Conservation (phyloP, 2,888 invertebrate genomes). For the Ecliptopera silaceata region DNA sequence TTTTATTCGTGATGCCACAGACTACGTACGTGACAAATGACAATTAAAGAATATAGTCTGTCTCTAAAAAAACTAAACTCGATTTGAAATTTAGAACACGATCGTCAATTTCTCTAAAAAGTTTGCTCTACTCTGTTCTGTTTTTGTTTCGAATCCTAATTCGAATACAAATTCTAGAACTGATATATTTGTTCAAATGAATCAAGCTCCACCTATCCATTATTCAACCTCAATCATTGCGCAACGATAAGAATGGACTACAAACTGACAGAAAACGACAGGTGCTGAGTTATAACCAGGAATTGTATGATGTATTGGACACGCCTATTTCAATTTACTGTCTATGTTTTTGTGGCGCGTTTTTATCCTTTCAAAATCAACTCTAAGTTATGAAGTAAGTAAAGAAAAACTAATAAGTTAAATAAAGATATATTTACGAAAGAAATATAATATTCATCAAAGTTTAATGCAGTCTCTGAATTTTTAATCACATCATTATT, state of each 20-base stretch:
- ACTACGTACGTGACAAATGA: too few species aligned
- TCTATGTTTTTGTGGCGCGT: not conserved
- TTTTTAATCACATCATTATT: too few species aligned
- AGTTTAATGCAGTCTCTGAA: too few species aligned
- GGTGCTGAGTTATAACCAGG: slow-evolving; percentile 32
- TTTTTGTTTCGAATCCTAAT: too few species aligned
- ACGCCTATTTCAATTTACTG: slow-evolving; percentile 28
- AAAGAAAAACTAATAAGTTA: not conserved
- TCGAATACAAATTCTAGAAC: not conserved
- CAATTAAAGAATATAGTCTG: too few species aligned
- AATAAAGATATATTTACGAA: too few species aligned
- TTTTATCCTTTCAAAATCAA: not conserved
- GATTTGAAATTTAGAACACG: too few species aligned
- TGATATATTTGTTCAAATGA: not conserved
- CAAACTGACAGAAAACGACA: slow-evolving; percentile 27
- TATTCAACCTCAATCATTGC: slow-evolving; percentile 32
- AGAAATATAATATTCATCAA: too few species aligned
- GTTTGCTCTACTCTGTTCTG: too few species aligned
- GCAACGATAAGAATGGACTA: slow-evolving; percentile 24
- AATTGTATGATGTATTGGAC: slow-evolving; percentile 30
- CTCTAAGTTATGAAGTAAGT: not conserved
- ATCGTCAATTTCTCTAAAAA: too few species aligned
- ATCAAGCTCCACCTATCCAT: slow-evolving; percentile 12
- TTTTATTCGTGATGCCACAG: too few species aligned
- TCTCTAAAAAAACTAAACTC: too few species aligned